Evolutionary conservation across 2,888 invertebrate genomes (phyloP).

Genomic region (Aphidoletes aphidimyza): DNA sequence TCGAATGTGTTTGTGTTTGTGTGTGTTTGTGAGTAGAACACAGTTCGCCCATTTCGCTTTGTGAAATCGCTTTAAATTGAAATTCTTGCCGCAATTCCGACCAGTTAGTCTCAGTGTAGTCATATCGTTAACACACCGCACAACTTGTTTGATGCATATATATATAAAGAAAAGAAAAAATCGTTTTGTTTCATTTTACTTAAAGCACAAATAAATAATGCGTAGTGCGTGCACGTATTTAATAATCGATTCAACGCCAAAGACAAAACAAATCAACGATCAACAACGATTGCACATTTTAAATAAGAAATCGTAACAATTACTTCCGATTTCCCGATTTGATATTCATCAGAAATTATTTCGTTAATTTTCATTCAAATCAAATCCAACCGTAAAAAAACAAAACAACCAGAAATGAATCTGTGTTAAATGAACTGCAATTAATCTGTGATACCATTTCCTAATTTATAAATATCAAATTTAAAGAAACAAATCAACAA

Average conservation of each 20-base stretch:
- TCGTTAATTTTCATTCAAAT: no score
- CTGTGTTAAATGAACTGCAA: no score
- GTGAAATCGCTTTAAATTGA: constrained; percentile 24
- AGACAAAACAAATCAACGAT: neutral
- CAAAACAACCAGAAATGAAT: no score
- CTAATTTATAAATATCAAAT: no score
- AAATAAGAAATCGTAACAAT: constrained; percentile 35
- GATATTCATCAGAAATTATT: no score
- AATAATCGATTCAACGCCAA: neutral
- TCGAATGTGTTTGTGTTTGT: neutral
- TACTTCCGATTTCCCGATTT: neutral
- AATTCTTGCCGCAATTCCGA: neutral
- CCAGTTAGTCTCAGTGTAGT: neutral
- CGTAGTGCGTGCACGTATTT: constrained; percentile 31
- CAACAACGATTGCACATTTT: neutral
- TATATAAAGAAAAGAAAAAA: neutral
- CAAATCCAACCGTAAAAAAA: no score
- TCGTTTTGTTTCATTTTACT: neutral
- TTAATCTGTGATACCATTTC: no score
- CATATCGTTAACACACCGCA: constrained; percentile 4
- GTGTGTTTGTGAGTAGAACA: neutral
- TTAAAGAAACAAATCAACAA: no score
- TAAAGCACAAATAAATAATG: constrained; percentile 23
- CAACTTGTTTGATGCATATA: no score
- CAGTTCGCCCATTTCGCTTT: neutral